phyloP scores from a whole-genome alignment of 2,888 invertebrate genomes.

The Melipona beecheii region DNA sequence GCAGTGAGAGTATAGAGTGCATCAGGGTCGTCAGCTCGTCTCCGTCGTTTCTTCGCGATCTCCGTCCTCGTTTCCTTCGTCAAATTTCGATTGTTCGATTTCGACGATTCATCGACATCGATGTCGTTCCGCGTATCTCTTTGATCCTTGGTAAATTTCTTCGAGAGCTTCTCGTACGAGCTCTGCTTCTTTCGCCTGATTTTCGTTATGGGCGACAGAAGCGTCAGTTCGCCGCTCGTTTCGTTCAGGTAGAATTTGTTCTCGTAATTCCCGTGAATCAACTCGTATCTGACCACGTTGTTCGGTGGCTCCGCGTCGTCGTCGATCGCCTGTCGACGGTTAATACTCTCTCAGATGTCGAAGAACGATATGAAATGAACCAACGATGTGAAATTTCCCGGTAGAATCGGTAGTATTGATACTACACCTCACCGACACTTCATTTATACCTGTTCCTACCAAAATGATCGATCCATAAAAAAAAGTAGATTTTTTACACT shows the following conservation, averaged over 20 bases:
- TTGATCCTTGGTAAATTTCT: conserved; percentile 47
- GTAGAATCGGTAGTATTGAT: no score
- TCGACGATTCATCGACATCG: background rate
- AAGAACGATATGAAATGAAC: no score
- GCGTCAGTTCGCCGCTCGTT: conserved; percentile 90
- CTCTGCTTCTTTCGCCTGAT: conserved; percentile 76
- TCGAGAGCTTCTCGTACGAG: conserved; percentile 63
- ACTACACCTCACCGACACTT: no score
- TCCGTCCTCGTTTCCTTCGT: conserved; percentile 8
- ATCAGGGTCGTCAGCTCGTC: conserved; percentile 84
- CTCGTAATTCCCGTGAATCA: conserved; percentile 91
- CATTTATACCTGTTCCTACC: no score
- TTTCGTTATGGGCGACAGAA: conserved; percentile 85
- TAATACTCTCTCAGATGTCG: background rate
- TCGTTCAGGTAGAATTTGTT: conserved; percentile 91
- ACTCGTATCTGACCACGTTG: conserved; percentile 93
- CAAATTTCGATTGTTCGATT: background rate
- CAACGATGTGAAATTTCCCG: no score
- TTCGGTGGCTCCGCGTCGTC: conserved; percentile 93
- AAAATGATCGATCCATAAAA: no score
- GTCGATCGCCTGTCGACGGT: conserved; percentile 88
- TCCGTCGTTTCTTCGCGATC: conserved; percentile 79
- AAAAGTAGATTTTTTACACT: no score
- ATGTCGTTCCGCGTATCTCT: background rate
- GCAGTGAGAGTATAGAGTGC: conserved; percentile 89